Evolutionary conservation across 2,888 invertebrate species (phyloP).

Genomic region (Embidobia sp.): DNA sequence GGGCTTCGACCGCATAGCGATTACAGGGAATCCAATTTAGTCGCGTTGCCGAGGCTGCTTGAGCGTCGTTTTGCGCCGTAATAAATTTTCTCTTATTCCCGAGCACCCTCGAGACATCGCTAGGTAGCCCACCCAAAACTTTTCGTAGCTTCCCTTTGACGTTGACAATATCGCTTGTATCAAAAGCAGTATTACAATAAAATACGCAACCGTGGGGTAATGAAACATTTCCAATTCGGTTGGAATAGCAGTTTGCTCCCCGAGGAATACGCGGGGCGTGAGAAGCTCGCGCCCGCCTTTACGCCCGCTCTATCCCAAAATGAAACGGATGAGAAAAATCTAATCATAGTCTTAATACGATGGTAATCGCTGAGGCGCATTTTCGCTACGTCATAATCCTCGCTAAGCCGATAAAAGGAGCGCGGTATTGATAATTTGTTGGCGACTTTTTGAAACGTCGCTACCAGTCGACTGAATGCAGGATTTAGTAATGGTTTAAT

Average conservation of each 20-base stretch:
- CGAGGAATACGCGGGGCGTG: no score
- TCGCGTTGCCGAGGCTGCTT: slow-evolving; percentile 12
- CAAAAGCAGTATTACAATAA: slow-evolving; percentile 29
- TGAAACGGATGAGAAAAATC: slow-evolving; percentile 59
- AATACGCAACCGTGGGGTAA: slow-evolving; percentile 18
- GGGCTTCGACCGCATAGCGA: slow-evolving; percentile 33
- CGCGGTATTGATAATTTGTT: no score
- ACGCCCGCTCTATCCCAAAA: slow-evolving; percentile 16
- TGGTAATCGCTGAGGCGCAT: slow-evolving; percentile 73
- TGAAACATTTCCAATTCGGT: slow-evolving; percentile 29
- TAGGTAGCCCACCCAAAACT: slow-evolving; percentile 15
- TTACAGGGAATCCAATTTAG: slow-evolving; percentile 54
- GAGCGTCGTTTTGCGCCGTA: slow-evolving; percentile 24
- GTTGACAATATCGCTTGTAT: slow-evolving; percentile 13
- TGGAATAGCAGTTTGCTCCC: slow-evolving; percentile 20
- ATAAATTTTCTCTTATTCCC: slow-evolving; percentile 52
- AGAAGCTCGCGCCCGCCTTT: slow-evolving; percentile 6
- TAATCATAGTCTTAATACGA: slow-evolving; percentile 77
- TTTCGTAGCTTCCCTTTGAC: slow-evolving; percentile 29
- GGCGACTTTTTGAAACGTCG: no score
- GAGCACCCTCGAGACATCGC: slow-evolving; percentile 30
- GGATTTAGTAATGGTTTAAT: no score
- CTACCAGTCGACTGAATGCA: no score
- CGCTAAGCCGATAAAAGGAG: no score
- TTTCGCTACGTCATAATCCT: slow-evolving; percentile 10